Base-by-base conservation (phyloP, 2,113 vertebrate species). In the Dryoscopus gambensis region DNA sequence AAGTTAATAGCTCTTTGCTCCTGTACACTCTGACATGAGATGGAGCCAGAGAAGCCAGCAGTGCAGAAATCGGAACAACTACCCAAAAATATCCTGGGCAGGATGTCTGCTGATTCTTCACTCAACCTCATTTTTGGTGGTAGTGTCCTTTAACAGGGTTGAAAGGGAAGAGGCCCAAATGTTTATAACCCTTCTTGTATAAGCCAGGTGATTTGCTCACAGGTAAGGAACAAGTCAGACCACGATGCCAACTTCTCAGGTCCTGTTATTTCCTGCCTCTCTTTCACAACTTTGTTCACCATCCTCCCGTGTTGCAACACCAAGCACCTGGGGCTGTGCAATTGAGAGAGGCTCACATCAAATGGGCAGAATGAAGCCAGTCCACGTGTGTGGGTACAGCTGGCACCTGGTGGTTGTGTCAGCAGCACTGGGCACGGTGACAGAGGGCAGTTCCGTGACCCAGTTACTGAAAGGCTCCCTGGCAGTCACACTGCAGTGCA, bases 1-100 rank as follows among this genome's bases (percentile, higher is more conserved):
- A 65, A 60, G 49, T 86, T 93, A 97, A 96, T 93, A 90, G 85
- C 83, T 93, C 79, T 77, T 94, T 90, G 76, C 90, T 95, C 83
- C 92, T 73, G 83, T 35, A 55, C 53, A 25, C 77, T 56, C 52
- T 68, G 90, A 94, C 84, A 64, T 40, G 44, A 95, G 85, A 77
- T 0, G 2, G 71, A 95, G 68, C 56, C 87, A 94, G 52, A 56
- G 90, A 42, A 92, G 52, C 28, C 60, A 93, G 37, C 44, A 80
- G 40, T 33, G 53, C 53, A 89, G 80, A 90, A 81, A 95, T 44
- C 68, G 52, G 76, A 92, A 52, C 47, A 86, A 28, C 68, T 50
- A 37, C 39, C 83, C 64, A 15, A 88, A 91, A 92, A 85, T 92
- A 87, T 49, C 47, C 69, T 23, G 49, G 18, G 17, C n/a, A 57